These are phyloP conservation scores for Acanthosepion pharaonis DNA, from an alignment of 2,888 invertebrate species.

Conservation along the genomic window DNA sequence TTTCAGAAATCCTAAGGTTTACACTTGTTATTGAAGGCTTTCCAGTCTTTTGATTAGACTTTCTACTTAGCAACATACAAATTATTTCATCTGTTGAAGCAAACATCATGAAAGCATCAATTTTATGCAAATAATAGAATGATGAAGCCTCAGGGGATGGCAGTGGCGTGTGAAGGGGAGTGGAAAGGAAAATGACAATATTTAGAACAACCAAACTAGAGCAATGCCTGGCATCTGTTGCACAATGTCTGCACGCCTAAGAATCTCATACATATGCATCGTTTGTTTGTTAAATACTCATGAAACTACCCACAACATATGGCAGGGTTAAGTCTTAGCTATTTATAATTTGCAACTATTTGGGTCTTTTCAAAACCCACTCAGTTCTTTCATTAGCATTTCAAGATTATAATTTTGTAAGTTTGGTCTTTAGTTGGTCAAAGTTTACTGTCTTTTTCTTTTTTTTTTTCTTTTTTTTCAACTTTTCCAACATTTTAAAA, in stretches of 20 bases:
- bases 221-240: neutral
- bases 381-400: neutral
- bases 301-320: neutral
- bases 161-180: neutral
- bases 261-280: neutral
- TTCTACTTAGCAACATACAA: neutral
- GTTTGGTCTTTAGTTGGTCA: no score
- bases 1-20: no score
- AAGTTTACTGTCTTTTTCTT: no score
- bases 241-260: neutral
- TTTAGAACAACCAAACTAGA: neutral
- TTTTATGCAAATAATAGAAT: neutral
- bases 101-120: neutral
- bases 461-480: no score
- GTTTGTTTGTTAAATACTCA: conserved; percentile 1
- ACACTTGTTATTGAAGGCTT: no score
- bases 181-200: neutral
- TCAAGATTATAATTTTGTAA: neutral
- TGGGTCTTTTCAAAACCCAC: neutral
- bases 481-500: no score
- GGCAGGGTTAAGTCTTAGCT: neutral
- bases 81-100: neutral
- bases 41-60: no score
- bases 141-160: neutral
- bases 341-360: neutral